These are phyloP conservation scores for Drosophila buzzatii DNA, from an alignment of 2,888 invertebrate species.

Conservation along the genomic window DNA sequence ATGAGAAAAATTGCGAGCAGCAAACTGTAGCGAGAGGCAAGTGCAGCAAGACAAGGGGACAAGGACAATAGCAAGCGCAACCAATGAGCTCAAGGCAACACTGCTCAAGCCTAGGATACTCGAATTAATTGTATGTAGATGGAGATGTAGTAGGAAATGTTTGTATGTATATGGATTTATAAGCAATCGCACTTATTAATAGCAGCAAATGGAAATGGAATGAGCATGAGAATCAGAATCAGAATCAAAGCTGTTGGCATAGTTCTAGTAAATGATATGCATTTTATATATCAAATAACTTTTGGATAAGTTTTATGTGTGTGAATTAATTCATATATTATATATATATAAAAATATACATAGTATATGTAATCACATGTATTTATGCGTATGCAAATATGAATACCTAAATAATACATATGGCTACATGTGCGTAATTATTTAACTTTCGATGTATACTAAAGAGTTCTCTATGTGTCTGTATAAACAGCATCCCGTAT, in stretches of 20 bases:
- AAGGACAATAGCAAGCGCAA: constrained; percentile 49
- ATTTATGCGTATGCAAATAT: constrained; percentile 13
- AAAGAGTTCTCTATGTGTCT: constrained; percentile 33
- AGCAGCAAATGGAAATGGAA: constrained; percentile 43
- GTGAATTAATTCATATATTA: constrained; percentile 27
- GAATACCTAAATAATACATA: constrained; percentile 14
- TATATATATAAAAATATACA: neutral
- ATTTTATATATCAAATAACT: constrained; percentile 71
- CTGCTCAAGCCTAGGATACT: constrained; percentile 36
- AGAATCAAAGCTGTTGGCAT: constrained; percentile 32
- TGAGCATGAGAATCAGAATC: constrained; percentile 6
- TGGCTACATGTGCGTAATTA: constrained; percentile 55
- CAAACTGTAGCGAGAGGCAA: neutral
- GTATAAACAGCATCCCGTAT: constrained; percentile 14
- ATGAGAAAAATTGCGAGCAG: neutral
- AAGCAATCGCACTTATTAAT: constrained; percentile 71
- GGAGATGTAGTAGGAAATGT: constrained; percentile 19
- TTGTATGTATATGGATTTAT: constrained; percentile 20
- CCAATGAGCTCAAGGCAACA: constrained; percentile 32
- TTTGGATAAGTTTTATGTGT: constrained; percentile 78
- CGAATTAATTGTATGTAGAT: neutral
- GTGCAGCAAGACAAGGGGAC: constrained; percentile 1
- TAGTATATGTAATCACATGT: constrained; percentile 9
- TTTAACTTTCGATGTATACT: constrained; percentile 53
- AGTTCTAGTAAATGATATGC: constrained; percentile 66